Conservation (phyloP, 2,888 invertebrate species). For the Agrochola macilenta region DNA sequence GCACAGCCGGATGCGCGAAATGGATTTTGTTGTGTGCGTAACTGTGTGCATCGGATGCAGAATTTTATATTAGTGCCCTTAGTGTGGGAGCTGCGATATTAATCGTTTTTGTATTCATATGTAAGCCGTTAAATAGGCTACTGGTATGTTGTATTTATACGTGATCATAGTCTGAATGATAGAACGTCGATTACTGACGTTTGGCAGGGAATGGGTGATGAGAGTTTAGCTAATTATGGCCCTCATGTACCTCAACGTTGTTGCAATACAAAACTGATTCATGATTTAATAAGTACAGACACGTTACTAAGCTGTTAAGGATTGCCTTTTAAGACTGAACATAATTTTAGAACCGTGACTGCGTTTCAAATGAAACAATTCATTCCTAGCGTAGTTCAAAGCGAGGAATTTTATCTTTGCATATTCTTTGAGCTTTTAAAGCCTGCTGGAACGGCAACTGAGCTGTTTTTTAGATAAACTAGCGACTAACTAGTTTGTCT, state of each 20-base stretch:
- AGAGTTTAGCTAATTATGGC: conserved; percentile 58
- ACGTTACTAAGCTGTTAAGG: conserved; percentile 62
- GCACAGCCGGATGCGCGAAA: conserved; percentile 89
- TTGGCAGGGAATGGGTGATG: conserved; percentile 61
- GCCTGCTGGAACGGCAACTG: neutral
- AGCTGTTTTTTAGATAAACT: neutral
- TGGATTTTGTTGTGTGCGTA: conserved; percentile 85
- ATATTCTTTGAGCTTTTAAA: conserved; percentile 33
- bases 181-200: conserved; percentile 55
- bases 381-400: conserved; percentile 44
- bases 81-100: conserved; percentile 75
- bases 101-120: conserved; percentile 72
- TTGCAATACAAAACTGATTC: conserved; percentile 65
- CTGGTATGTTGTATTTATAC: conserved; percentile 67
- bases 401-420: conserved; percentile 36
- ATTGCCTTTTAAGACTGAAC: conserved; percentile 61
- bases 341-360: conserved; percentile 66
- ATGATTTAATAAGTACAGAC: conserved; percentile 60
- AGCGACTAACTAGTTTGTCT: too few relatives aligned
- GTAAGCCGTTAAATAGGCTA: conserved; percentile 66
- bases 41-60: conserved; percentile 82
- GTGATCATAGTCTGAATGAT: conserved; percentile 61
- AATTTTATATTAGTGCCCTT: conserved; percentile 83
- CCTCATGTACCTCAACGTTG: conserved; percentile 33
- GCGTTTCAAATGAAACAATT: conserved; percentile 56